Evolutionary conservation across 2,888 invertebrate species (phyloP).

Genomic region (Acleris laterana): DNA sequence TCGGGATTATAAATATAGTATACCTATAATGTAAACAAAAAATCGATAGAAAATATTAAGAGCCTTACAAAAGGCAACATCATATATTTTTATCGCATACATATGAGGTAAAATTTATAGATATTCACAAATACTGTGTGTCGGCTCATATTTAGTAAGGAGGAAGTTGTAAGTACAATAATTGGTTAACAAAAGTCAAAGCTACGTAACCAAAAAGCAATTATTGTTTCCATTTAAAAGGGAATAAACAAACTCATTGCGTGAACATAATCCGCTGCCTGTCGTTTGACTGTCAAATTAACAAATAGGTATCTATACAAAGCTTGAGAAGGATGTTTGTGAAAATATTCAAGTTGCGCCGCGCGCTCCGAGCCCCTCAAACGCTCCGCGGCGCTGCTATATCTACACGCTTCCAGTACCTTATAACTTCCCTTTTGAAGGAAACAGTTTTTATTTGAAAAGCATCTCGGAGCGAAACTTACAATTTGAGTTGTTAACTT

Average conservation of each 20-base stretch:
- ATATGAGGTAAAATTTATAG: too few relatives aligned
- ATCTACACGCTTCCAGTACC: background rate
- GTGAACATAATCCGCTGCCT: conserved; percentile 21
- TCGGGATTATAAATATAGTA: too few relatives aligned
- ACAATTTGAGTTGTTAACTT: conserved; percentile 25
- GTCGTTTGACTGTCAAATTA: conserved; percentile 34
- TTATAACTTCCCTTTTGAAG: conserved; percentile 18
- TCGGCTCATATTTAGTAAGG: too few relatives aligned
- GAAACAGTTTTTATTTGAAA: conserved; percentile 20
- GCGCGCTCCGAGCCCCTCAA: conserved; percentile 22
- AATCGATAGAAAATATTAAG: too few relatives aligned
- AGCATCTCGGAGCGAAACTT: conserved; percentile 8
- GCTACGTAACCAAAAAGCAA: conserved; percentile 9
- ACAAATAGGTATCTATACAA: conserved; percentile 31
- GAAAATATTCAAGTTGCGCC: conserved; percentile 35
- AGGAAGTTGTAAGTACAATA: too few relatives aligned
- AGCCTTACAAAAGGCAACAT: too few relatives aligned
- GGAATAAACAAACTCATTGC: conserved; percentile 10
- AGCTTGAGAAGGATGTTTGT: conserved; percentile 28
- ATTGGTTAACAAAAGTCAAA: background rate
- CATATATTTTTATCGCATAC: too few relatives aligned
- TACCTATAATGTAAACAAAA: too few relatives aligned
- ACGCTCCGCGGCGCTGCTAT: conserved; percentile 10
- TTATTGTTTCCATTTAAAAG: conserved; percentile 15
- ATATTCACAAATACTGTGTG: too few relatives aligned